Base-by-base conservation (phyloP, 2,113 vertebrate species). In the Neopipo cinnamomea region DNA sequence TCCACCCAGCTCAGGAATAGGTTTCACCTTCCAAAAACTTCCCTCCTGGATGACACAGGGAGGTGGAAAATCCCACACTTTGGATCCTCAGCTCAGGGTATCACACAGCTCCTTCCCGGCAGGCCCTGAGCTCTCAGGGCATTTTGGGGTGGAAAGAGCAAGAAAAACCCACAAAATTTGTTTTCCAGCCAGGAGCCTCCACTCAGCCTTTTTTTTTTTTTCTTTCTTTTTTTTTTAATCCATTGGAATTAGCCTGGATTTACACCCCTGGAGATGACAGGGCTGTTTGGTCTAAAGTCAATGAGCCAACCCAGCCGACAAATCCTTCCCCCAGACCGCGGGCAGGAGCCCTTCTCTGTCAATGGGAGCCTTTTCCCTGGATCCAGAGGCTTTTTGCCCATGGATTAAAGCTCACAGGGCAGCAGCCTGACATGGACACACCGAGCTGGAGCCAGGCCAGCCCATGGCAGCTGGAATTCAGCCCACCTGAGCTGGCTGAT, bases 41-140 rank as follows among this genome's bases (percentile, higher is more conserved):
- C 78, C 33, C 25, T 3, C 24, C 59, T 28, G 15, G 56, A 3
- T 0, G 2, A 8, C 12, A 7, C 5, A 1, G 52, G 52, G 16
- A 63, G 56, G 42, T 0, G 2, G 61, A 62, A 44, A 21, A 41
- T 11, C 10, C 81, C 5, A 1, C 1, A 1, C 5, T 6, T 5
- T 6, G 58, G 23, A 49, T 15, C 12, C 10, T 33, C 33, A 20
- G n/a, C 49, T 67, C 22, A 11, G 46, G 37, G 9, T 2, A 16
- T 21, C 20, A 1, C 37, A 25, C 8, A 10, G 58, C 49, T 24
- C n/a, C 66, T 39, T 44, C 65, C 30, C 33, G 30, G 67, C 30
- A 2, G 66, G 61, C 17, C 8, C 0, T 2, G 66, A 52, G 52
- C 44, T 71, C 2, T 0, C 3, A 3, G 73, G 46, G 53, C 28